Conservation (phyloP, 64 coral and sea anemone genomes). For the Porites lutea region DNA sequence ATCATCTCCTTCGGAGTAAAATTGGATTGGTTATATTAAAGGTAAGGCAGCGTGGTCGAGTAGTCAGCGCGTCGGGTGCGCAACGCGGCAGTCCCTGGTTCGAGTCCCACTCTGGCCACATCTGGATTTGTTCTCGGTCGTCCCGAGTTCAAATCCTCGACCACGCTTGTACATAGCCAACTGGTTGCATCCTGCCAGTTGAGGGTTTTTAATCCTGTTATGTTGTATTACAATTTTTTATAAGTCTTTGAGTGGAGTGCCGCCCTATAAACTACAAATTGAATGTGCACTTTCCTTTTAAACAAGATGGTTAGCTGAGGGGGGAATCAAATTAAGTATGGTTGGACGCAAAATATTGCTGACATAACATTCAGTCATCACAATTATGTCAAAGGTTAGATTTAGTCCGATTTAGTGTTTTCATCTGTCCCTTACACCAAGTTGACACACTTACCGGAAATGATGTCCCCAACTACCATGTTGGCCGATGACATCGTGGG, state of each 20-base stretch:
- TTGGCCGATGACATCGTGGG: constrained; percentile 7
- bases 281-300: constrained; percentile 8
- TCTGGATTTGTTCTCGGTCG: no score
- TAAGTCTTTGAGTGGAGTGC: no score
- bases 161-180: no score
- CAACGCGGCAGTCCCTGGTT: no score
- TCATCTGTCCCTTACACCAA: constrained; percentile 7
- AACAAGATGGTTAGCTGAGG: not conserved
- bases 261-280: no score
- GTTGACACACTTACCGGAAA: not conserved
- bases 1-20: constrained; percentile 5
- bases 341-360: constrained; percentile 5
- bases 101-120: no score
- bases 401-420: not conserved
- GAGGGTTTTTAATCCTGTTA: no score
- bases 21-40: constrained; percentile 17
- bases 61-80: not conserved
- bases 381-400: not conserved
- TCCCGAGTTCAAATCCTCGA: no score
- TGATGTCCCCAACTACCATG: constrained; percentile 11
- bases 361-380: not conserved
- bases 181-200: no score
- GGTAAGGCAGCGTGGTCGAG: constrained; percentile 1
- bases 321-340: not conserved
- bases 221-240: no score